Conservation (phyloP, 2,797 vertebrate species). For the Propithecus deckenii region DNA sequence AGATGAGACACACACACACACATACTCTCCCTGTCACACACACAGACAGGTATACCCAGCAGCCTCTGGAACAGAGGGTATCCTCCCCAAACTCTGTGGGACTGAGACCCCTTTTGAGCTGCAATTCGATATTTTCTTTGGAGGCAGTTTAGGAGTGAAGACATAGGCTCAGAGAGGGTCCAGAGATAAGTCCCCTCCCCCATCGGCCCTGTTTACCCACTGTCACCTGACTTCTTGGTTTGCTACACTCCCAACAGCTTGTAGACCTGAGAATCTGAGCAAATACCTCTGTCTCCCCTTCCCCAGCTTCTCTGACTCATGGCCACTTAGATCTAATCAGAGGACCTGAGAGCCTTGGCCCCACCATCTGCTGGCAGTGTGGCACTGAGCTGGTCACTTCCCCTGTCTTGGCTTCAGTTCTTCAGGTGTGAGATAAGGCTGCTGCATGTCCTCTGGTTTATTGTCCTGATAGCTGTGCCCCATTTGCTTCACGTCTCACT, state of each 20-base stretch:
- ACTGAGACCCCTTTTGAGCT: not conserved
- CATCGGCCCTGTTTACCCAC: slow-evolving; percentile 35
- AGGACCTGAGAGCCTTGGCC: not conserved
- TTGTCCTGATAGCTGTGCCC: not conserved
- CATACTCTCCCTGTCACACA: not conserved
- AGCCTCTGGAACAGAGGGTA: not conserved
- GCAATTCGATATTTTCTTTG: not conserved
- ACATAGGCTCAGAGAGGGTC: not conserved
- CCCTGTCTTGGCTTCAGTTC: not conserved
- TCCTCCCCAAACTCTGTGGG: not conserved
- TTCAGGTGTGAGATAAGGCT: slow-evolving; percentile 15
- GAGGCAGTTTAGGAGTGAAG: not conserved
- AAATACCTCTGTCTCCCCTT: slow-evolving; percentile 37
- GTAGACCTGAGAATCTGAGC: slow-evolving; percentile 32
- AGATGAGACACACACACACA: not conserved
- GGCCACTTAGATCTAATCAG: not conserved
- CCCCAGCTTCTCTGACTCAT: not conserved
- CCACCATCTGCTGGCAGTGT: not conserved
- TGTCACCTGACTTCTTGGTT: slow-evolving; percentile 49
- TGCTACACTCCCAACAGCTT: slow-evolving; percentile 1
- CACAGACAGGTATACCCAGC: not conserved
- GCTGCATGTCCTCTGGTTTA: not conserved
- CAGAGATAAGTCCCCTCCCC: slow-evolving; percentile 14
- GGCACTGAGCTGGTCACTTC: not conserved
- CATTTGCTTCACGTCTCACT: not conserved